Conservation (phyloP, 2,797 vertebrate species). For the Crypturellus tataupa region DNA sequence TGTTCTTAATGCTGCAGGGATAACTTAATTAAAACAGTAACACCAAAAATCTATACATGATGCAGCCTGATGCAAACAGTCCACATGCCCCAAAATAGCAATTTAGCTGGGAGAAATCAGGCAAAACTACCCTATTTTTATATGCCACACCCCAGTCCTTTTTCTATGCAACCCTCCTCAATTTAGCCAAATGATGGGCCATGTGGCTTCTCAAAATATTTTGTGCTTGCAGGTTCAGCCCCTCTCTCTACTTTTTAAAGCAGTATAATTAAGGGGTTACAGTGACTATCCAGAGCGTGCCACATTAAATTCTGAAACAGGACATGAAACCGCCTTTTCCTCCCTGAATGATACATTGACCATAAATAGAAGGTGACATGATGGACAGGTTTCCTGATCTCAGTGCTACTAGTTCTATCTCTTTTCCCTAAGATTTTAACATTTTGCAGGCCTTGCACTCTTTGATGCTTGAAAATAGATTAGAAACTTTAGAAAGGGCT, state of each 20-base stretch:
- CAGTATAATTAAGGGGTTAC: not conserved
- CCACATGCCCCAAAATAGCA: not conserved
- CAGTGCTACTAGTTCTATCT: not conserved
- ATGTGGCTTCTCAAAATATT: not conserved
- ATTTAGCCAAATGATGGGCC: not conserved
- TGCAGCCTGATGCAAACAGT: not conserved
- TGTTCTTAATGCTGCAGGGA: not conserved
- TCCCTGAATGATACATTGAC: not conserved
- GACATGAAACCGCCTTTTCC: not conserved
- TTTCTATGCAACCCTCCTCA: not conserved
- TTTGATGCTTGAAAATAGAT: not conserved
- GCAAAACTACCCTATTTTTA: not conserved
- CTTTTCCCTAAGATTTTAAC: not conserved
- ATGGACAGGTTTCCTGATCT: not conserved
- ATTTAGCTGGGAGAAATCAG: not conserved
- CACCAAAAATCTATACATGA: not conserved
- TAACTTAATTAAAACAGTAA: not conserved
- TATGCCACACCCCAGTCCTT: not conserved
- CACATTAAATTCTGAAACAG: not conserved
- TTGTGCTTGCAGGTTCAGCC: not conserved
- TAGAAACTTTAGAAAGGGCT: not conserved
- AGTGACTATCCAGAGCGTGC: not conserved
- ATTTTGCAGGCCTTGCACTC: not conserved
- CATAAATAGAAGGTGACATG: not conserved
- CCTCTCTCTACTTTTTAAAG: not conserved